These are phyloP conservation scores for Nymphalis c-album DNA, from an alignment of 2,888 invertebrate genomes.

Conservation along the genomic window DNA sequence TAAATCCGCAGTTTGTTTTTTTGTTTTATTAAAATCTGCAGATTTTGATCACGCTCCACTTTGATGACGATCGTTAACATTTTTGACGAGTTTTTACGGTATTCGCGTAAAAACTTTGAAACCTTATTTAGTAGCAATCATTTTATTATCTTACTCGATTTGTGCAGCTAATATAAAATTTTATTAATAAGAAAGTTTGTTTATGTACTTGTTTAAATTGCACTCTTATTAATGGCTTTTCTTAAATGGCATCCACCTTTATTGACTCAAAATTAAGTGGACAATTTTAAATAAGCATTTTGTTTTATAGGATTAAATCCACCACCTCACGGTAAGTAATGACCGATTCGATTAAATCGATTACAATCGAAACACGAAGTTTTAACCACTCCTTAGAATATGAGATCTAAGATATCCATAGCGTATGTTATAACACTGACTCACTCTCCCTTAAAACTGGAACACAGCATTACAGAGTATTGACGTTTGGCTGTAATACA, in stretches of 20 bases:
- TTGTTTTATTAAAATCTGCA: neutral
- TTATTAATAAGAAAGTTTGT: constrained; percentile 36
- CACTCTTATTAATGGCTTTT: constrained; percentile 21
- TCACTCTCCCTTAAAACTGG: too few species aligned
- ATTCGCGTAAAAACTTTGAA: constrained; percentile 22
- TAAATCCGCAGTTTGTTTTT: neutral
- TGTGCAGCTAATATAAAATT: constrained; percentile 33
- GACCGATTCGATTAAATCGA: too few species aligned
- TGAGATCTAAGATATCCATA: too few species aligned
- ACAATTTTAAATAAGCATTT: too few species aligned
- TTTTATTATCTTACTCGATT: constrained; percentile 24
- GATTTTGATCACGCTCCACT: constrained; percentile 6
- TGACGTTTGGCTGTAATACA: too few species aligned
- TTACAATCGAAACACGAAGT: too few species aligned
- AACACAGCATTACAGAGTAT: too few species aligned
- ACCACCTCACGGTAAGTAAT: too few species aligned
- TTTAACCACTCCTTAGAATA: too few species aligned
- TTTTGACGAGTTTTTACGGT: constrained; percentile 18
- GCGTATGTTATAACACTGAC: too few species aligned
- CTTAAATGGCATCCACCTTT: constrained; percentile 11
- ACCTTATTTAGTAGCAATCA: constrained; percentile 22
- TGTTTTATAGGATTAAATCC: too few species aligned
- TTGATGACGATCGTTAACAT: constrained; percentile 7
- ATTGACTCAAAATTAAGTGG: neutral
- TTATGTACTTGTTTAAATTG: constrained; percentile 32